These are phyloP conservation scores for Phylloscopus trochiloides DNA, from an alignment of 2,113 vertebrate genomes.

Conservation along the genomic window DNA sequence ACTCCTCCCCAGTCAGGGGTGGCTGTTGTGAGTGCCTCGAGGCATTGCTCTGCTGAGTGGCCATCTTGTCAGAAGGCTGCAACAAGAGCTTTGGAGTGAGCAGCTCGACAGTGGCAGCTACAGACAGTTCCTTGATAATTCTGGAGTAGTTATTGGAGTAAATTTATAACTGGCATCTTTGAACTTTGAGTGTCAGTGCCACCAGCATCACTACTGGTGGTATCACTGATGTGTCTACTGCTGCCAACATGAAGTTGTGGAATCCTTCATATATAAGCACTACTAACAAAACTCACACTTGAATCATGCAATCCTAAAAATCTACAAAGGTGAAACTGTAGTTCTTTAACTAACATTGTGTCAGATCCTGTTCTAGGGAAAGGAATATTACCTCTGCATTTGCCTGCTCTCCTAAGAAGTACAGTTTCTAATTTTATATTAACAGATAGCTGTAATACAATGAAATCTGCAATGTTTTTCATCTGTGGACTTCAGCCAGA, in stretches of 20 bases:
- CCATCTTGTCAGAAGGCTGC: neutral
- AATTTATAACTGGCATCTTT: accelerated
- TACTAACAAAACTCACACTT: neutral
- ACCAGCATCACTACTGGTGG: neutral
- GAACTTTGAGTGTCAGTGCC: neutral
- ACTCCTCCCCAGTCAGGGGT: neutral
- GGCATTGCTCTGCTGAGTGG: neutral
- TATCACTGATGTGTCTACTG: neutral
- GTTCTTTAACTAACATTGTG: neutral
- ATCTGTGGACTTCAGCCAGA: neutral
- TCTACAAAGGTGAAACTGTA: neutral
- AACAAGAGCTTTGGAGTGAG: neutral
- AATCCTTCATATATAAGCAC: neutral
- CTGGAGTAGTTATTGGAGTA: neutral
- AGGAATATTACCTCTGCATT: neutral
- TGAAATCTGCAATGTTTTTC: neutral
- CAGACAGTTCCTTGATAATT: neutral
- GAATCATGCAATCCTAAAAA: neutral
- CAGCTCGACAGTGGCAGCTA: neutral
- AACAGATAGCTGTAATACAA: neutral
- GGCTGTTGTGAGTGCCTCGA: neutral
- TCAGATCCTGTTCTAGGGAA: neutral
- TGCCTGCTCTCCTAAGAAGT: neutral
- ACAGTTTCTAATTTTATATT: neutral
- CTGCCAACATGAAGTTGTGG: neutral